Percentiles rank a stretch among this genome's conserved stretches.
Conservation (phyloP, 1,140 invertebrate genomes). For the Drosophila miranda region DNA sequence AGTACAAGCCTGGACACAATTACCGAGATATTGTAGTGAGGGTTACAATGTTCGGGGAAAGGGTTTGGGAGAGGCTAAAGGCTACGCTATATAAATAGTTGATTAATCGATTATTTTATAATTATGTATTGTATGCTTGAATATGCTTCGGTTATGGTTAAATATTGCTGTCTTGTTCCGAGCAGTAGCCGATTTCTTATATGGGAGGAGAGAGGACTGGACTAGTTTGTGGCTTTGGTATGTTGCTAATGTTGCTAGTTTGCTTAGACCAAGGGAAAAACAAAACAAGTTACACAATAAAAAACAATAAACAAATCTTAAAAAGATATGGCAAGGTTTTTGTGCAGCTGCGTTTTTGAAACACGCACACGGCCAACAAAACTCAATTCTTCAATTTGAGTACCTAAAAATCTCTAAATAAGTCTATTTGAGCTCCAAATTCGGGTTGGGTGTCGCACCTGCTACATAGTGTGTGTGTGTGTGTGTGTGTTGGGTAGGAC, state of each 20-base stretch:
- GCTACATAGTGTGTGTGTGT: constrained; percentile 23
- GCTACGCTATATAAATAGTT: constrained; percentile 72
- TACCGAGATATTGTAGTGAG: constrained; percentile 33
- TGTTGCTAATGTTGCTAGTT: constrained; percentile 73
- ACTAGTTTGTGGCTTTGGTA: constrained; percentile 68
- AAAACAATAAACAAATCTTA: constrained; percentile 53
- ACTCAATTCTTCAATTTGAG: constrained; percentile 58
- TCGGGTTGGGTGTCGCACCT: constrained; percentile 63
- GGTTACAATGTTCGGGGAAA: constrained; percentile 41
- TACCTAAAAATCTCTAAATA: constrained; percentile 76
- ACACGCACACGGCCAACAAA: constrained; percentile 60
- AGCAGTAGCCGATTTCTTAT: constrained; percentile 71
- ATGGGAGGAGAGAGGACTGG: constrained; percentile 54
- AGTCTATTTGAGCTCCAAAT: constrained; percentile 81
- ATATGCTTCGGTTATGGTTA: constrained; percentile 65
- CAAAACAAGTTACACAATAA: constrained; percentile 39
- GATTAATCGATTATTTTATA: constrained; percentile 70
- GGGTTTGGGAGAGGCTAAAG: constrained; percentile 49
- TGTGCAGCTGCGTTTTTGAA: constrained; percentile 61
- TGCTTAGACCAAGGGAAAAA: constrained; percentile 64
- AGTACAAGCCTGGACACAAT: too few relatives aligned
- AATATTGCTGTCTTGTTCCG: constrained; percentile 65
- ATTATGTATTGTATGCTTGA: constrained; percentile 49
- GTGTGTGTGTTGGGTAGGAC: constrained; percentile 9
- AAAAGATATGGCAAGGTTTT: constrained; percentile 73